Evolutionary conservation across 2,888 invertebrate species (phyloP), one percentile per base, ranked within the genome.

Genomic region (Erebia ligea): DNA sequence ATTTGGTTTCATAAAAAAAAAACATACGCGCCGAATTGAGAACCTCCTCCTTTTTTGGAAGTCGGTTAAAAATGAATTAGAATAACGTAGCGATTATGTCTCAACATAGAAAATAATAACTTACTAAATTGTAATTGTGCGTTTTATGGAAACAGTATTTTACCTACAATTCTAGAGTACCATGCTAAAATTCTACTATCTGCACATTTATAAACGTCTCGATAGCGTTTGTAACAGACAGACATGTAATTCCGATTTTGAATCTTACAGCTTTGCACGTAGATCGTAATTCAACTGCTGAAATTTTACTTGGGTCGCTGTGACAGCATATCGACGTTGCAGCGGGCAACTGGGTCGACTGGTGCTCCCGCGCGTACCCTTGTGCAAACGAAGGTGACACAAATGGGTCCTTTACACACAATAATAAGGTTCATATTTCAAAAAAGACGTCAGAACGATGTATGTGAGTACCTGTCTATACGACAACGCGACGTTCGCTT

Each of bases 341-440:
- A 73, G 64, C 68, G 66, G 79, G 79, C 83, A 88, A 87, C 86
- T 89, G 80, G 89, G 90, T 90, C 90, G 90, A 85, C 83, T 82
- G 80, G 77, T 78, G 79, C 83, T 85, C 89, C 87, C 86, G 88
- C 86, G 86, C 81, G 76, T 82, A 84, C 85, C 81, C 79, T 76
- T 64, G 57, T 70, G 71, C 73, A 69, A 66, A 59, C 61, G 61
- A 48, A 59, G 19, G 15, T 59, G 61, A 67, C 59, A 56, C 63
- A 70, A 64, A 73, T 71, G 73, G 78, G 76, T 17, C 68, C 68
- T 69, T 72, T 68, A 56, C 10, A 2, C 34, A 1, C 17, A 57
- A 10, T 45, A 64, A 72, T 72, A 74, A 68, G 62, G 72, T 34
- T 56, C 40, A 56, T 42, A 72, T 66, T 72, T 52, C 65, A 52